These are phyloP conservation scores for Protobothrops flavoviridis DNA, from an alignment of 2,113 vertebrate genomes.

Conservation along the genomic window DNA sequence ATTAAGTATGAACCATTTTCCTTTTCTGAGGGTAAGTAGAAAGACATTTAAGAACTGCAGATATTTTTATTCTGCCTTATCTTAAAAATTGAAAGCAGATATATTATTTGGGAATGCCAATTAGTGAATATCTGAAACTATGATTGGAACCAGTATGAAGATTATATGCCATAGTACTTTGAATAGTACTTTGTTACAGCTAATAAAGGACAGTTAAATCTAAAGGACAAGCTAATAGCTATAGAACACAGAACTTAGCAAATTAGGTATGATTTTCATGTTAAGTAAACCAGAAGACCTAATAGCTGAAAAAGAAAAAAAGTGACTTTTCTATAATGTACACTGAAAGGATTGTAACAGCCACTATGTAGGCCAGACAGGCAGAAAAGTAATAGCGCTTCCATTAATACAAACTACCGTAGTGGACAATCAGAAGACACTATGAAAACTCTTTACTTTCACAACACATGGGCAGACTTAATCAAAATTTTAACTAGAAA, in stretches of 20 bases:
- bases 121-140: neutral
- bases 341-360: neutral
- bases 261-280: neutral
- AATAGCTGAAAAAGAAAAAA: neutral
- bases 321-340: neutral
- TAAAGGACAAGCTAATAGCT: neutral
- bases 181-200: neutral
- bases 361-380: neutral
- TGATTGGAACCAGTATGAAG: neutral
- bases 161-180: neutral
- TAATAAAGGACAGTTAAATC: neutral
- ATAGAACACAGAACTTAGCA: neutral
- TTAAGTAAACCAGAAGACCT: neutral
- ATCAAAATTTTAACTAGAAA: neutral
- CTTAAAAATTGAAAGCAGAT: neutral
- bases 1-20: slow-evolving; percentile 89
- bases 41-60: neutral
- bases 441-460: neutral
- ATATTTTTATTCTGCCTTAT: neutral
- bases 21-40: slow-evolving; percentile 88
- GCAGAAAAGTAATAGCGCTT: neutral
- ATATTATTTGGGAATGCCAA: neutral
- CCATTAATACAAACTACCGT: neutral
- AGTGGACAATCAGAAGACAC: neutral
- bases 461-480: neutral